These are phyloP conservation scores for Petrolisthes manimaculis DNA, from an alignment of 2,888 invertebrate species.

Conservation along the genomic window DNA sequence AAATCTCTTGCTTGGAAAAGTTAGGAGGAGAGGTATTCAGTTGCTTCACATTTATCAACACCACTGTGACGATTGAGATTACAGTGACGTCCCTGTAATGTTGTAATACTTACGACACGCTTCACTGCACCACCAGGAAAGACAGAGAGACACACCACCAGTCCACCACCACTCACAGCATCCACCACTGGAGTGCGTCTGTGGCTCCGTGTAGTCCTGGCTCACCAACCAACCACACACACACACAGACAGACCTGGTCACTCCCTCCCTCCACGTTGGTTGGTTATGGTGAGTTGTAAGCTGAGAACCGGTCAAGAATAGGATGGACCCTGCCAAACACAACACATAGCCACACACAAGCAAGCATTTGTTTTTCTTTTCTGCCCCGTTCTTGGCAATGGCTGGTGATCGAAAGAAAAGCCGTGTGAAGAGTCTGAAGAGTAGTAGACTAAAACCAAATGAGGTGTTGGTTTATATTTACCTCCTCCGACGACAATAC, in stretches of 20 bases:
- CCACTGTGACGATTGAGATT: too few species aligned
- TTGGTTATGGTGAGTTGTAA: constrained; percentile 5
- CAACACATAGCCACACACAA: constrained; percentile 9
- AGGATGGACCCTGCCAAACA: background rate
- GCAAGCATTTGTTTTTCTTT: background rate
- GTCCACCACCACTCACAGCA: constrained; percentile 32
- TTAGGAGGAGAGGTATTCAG: too few species aligned
- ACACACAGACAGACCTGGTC: too few species aligned
- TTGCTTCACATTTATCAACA: too few species aligned
- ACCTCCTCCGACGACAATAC: too few species aligned
- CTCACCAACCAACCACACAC: constrained; percentile 23
- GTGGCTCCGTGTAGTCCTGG: constrained; percentile 5
- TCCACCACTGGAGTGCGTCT: constrained; percentile 40
- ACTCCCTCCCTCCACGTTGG: too few species aligned
- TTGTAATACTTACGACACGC: constrained; percentile 49
- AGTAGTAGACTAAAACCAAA: constrained; percentile 25
- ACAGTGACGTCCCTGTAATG: too few species aligned
- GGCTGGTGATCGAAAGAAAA: background rate
- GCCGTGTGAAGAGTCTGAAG: too few species aligned
- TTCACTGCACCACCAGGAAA: constrained; percentile 49
- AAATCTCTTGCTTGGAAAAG: too few species aligned
- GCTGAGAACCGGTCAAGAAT: constrained; percentile 10
- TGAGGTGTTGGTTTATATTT: constrained; percentile 16
- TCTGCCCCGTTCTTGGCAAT: constrained; percentile 27
- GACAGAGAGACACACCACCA: background rate